These are phyloP conservation scores for Drosophila novamexicana DNA, from an alignment of 1,140 invertebrate species.

Conservation along the genomic window DNA sequence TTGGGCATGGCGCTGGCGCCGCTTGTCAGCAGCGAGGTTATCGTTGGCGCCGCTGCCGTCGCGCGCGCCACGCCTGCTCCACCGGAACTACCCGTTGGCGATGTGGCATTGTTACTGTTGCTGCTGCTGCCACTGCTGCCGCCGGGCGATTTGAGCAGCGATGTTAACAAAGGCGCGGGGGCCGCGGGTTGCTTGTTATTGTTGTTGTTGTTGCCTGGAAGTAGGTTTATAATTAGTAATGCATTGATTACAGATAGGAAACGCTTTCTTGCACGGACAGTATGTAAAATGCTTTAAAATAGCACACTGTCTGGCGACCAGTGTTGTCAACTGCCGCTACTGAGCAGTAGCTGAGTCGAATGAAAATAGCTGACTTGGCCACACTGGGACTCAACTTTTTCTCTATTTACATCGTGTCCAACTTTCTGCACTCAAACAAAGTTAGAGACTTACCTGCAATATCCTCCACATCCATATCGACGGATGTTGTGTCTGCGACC, in stretches of 20 bases:
- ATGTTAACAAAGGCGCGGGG: slow-evolving; percentile 91
- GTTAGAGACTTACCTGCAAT: slow-evolving; percentile 36
- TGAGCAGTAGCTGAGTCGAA: no score
- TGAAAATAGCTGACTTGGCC: no score
- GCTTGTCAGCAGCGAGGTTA: slow-evolving; percentile 65
- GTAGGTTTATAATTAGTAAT: neutral
- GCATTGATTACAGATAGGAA: neutral
- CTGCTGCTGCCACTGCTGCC: slow-evolving; percentile 54
- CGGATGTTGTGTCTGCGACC: slow-evolving; percentile 66
- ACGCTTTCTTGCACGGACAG: no score
- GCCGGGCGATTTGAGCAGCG: slow-evolving; percentile 91
- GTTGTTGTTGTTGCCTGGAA: slow-evolving; percentile 4
- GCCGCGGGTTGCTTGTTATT: slow-evolving; percentile 42
- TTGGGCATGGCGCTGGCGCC: slow-evolving; percentile 52
- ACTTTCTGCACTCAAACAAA: no score
- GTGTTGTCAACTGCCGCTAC: no score
- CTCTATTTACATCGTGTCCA: no score
- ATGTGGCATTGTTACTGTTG: slow-evolving; percentile 16
- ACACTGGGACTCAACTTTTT: no score
- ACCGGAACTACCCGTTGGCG: neutral
- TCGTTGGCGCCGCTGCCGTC: slow-evolving; percentile 84
- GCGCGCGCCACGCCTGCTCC: slow-evolving; percentile 50
- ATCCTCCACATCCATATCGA: slow-evolving; percentile 82
- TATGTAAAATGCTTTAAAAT: no score
- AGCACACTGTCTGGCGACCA: no score